Base-by-base conservation (phyloP, 2,113 vertebrate species). In the Diadophis punctatus region DNA sequence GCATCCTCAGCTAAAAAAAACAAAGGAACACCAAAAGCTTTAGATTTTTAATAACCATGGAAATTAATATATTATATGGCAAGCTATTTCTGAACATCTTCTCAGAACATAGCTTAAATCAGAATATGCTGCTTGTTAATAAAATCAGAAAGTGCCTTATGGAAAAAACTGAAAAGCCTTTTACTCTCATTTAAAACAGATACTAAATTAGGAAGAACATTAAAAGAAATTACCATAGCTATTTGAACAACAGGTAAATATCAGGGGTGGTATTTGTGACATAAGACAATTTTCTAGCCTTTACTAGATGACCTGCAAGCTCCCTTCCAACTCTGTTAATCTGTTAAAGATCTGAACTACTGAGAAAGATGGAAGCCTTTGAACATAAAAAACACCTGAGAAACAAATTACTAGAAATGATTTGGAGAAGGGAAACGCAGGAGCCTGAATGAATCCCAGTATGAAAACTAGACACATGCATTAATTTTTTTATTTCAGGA, bases 1-100 rank as follows among this genome's bases (percentile, higher is more conserved):
- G 98, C 97, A 93, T 99, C 98, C 94, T 99, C 99, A 92, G 97
- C 99, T 98, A 94, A 92, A 96, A n/a, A 43, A 96, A 63, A 90
- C 86, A 96, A 43, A 88, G 25, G 96, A 96, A 30, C 8, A 88
- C 43, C 91, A 92, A 51, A 90, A 95, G 89, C 43, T 43, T 91
- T 92, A 86, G 63, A 53, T 52, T 90, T 22, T 89, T 63, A 91
- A n/a, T 48, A 95, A 14, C 39, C 30, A 22, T 52, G 7, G 90
- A 92, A 20, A 27, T 20, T 87, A 92, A 86, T 27, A 43, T 91
- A 91, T 91, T 88, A 56, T 92, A 58, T 3, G 88, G 43, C 30
- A 89, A 49, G 11, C 48, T 92, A 18, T 23, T 52, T 34, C 48
- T 27, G 1, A 53, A 43, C 46, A 55, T 85, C 91, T 91, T 92